Conservation (phyloP, 2,113 vertebrate species). For the Erythrocercus mccallii region DNA sequence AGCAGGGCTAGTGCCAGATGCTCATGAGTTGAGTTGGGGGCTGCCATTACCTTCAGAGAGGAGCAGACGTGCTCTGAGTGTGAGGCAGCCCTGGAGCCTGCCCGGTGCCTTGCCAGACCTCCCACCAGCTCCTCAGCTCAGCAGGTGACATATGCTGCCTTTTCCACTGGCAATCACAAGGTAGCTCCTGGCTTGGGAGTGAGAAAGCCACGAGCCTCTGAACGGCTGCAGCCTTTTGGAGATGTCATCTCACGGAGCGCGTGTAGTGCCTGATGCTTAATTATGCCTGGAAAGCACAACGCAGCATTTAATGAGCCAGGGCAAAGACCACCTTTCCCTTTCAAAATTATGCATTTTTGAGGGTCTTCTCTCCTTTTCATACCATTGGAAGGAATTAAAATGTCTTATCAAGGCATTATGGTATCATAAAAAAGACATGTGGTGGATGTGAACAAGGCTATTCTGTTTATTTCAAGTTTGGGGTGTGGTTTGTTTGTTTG, state of each 20-base stretch:
- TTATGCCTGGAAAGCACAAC: background rate
- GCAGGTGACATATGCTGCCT: background rate
- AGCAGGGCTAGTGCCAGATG: background rate
- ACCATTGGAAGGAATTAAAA: background rate
- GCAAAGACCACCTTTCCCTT: background rate
- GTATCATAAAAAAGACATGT: background rate
- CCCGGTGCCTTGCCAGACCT: background rate
- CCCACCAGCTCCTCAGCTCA: background rate
- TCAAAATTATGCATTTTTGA: background rate
- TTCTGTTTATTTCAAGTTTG: constrained; percentile 18
- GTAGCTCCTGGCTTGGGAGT: rapidly evolving
- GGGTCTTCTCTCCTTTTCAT: background rate
- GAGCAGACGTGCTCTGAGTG: background rate
- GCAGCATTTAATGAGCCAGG: background rate
- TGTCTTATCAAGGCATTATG: background rate
- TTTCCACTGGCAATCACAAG: background rate
- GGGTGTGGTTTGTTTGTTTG: background rate
- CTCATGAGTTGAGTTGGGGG: background rate
- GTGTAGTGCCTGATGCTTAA: background rate
- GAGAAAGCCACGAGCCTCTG: background rate
- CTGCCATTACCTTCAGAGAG: background rate
- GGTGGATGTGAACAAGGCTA: background rate
- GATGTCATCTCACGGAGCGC: background rate
- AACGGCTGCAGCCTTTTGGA: background rate
- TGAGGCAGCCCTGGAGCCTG: background rate